Base-by-base conservation (phyloP, 2,888 invertebrate species). In the Spodoptera picta region DNA sequence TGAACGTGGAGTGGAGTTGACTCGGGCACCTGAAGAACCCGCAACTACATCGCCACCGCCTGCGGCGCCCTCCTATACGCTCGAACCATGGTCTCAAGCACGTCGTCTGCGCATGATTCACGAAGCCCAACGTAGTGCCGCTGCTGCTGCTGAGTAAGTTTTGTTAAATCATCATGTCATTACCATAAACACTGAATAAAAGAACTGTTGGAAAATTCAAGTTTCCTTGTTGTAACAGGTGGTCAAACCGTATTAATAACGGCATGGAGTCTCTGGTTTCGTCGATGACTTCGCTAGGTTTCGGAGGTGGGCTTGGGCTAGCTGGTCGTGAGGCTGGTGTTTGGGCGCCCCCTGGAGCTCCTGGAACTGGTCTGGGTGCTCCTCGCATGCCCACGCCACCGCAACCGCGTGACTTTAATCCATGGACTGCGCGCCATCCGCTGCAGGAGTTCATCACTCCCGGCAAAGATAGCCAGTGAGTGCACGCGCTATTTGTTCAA, bases 1-100 rank as follows among this genome's bases (percentile, higher is more conserved):
- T 4, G 92, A 91, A 83, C 91, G 92, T 74, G 93, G 93, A 67
- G 92, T 94, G 76, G 92, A 93, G 80, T 77, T 93, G 76, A 69
- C 80, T 7, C 92, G 90, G 68, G 89, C 86, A 50, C 84, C 90
- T 10, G 93, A 92, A 69, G 92, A 91, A 55, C 65, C 75, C 54
- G 78, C 69, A 55, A 80, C 67, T 61, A 79, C 81, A 31, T 76
- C 84, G 54, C 79, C 80, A 27, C 80, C 82, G 60, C 86, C 83
- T 50, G 79, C 71, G 59, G 87, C 90, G 70, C 90, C 91, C 43
- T 90, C 92, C 46, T 92, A 91, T 86, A 88, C 92, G 69, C 87
- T 93, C 86, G 94, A 94, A 90, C 94, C 93, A 61, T 92, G 92
- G 92, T 90, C 89, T 69, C 93, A 92, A 86, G 92, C 91, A 78